Base-by-base conservation (phyloP, 2,797 vertebrate genomes). In the Pitangus sulphuratus region DNA sequence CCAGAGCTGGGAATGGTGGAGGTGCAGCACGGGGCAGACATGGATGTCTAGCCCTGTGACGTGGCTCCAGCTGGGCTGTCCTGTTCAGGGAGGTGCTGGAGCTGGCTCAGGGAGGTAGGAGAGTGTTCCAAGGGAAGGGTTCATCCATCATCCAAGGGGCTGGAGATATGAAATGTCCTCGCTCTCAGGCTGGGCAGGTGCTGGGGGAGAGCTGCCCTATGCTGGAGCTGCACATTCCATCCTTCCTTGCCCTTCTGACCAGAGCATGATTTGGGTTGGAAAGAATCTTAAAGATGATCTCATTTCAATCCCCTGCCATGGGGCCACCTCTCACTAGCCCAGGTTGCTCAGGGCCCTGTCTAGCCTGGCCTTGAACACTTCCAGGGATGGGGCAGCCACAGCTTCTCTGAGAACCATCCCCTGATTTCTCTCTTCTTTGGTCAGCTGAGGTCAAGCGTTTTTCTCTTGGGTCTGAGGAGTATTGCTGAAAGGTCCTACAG, bases 1-100 rank as follows among this genome's bases (percentile, higher is more conserved):
- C 31, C 3, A 0, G 42, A 1, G 11, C 33, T 0, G 8, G 14
- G 89, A 57, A 4, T 0, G 1, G 4, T 14, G 15, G 62, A 68
- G 71, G 8, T 3, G 72, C 3, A 78, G 53, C 15, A 7, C 0
- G 2, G 64, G 68, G 74, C 57, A 65, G 45, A 11, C 0, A 2
- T 5, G 48, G 54, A 18, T 53, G 35, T 16, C 40, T 9, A 4
- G 57, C 26, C 42, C 35, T 5, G 1, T 4, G 40, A 79, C 2
- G 6, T 0, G 1, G 56, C 58, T 76, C 2, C 3, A 58, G 82
- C 37, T 40, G 68, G 20, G 44, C 75, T 87, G 64, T 4, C 20
- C 26, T 1, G 0, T 25, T 47, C 2, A 1, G 22, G 44, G 12
- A 57, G 54, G 28, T 66, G 80, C 42, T 57, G 56, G 31, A 35